These are phyloP conservation scores for Leptopterna dolabrata DNA, from an alignment of 2,888 invertebrate species.

Conservation along the genomic window DNA sequence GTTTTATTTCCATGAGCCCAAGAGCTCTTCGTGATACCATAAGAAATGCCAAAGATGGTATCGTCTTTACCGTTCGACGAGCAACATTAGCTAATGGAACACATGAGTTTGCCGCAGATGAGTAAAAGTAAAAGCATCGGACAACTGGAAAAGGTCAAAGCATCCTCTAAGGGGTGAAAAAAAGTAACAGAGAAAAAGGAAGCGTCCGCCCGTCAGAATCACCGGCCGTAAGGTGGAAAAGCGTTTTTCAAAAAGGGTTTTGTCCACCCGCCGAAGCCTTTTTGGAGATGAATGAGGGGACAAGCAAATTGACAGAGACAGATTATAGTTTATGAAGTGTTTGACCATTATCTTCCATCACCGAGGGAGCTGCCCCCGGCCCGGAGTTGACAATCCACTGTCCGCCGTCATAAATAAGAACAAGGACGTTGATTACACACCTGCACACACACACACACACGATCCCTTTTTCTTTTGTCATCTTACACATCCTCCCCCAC, in stretches of 20 bases:
- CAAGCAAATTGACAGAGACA: constrained; percentile 45
- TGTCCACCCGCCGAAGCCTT: not conserved
- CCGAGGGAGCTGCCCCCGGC: not conserved
- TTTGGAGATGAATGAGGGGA: constrained; percentile 27
- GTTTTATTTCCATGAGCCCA: too few relatives aligned
- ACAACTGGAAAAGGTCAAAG: not conserved
- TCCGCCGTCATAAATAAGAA: constrained; percentile 43
- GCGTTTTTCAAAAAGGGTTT: not conserved
- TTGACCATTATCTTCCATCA: constrained; percentile 52
- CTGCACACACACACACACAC: constrained; percentile 8
- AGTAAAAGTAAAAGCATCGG: not conserved
- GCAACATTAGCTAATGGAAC: too few relatives aligned
- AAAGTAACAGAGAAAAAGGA: not conserved
- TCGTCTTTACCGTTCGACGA: not conserved
- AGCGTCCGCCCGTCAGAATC: not conserved
- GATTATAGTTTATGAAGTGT: constrained; percentile 51
- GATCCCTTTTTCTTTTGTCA: not conserved
- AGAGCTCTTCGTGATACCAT: too few relatives aligned
- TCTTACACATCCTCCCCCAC: not conserved
- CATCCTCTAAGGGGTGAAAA: not conserved
- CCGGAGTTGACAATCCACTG: not conserved
- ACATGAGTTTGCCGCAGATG: too few relatives aligned
- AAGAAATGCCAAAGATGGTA: not conserved
- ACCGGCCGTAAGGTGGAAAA: not conserved
- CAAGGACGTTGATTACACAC: constrained; percentile 46